Evolutionary conservation across 2,113 vertebrate species (phyloP).

Genomic region (Centropristis striata): DNA sequence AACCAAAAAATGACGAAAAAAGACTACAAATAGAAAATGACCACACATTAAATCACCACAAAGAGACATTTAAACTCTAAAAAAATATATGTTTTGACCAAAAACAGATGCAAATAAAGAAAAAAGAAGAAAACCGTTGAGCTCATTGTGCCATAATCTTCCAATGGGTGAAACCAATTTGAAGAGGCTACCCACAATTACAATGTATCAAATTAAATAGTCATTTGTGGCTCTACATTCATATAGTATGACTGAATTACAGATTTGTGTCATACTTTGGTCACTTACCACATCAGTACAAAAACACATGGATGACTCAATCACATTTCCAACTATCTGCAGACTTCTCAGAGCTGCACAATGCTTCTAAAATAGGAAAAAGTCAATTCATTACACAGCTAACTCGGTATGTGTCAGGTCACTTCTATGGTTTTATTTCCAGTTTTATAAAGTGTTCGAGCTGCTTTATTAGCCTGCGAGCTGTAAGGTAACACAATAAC

Average conservation of each 20-base stretch:
- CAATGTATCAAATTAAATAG: neutral
- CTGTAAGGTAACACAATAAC: constrained; percentile 18
- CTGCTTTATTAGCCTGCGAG: neutral
- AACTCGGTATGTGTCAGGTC: neutral
- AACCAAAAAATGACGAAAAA: no score
- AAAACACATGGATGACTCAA: constrained; percentile 28
- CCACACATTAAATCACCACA: no score
- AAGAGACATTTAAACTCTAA: no score
- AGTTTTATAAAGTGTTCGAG: neutral
- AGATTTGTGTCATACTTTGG: neutral
- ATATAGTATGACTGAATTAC: neutral
- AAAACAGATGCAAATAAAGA: no score
- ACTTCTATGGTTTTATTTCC: neutral
- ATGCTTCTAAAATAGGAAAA: no score
- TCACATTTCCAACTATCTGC: constrained; percentile 4
- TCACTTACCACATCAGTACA: neutral
- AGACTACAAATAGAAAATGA: no score
- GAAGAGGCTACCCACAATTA: neutral
- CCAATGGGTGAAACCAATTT: neutral
- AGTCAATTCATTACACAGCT: neutral
- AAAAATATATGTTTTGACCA: no score
- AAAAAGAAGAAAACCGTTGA: no score
- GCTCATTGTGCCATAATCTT: no score
- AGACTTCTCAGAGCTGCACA: neutral
- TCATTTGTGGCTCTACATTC: neutral